A percentile compares a stretch with the other conserved stretches of the same genome.
Conservation (phyloP, 2,113 vertebrate genomes). For the Leptobrachium leishanense region DNA sequence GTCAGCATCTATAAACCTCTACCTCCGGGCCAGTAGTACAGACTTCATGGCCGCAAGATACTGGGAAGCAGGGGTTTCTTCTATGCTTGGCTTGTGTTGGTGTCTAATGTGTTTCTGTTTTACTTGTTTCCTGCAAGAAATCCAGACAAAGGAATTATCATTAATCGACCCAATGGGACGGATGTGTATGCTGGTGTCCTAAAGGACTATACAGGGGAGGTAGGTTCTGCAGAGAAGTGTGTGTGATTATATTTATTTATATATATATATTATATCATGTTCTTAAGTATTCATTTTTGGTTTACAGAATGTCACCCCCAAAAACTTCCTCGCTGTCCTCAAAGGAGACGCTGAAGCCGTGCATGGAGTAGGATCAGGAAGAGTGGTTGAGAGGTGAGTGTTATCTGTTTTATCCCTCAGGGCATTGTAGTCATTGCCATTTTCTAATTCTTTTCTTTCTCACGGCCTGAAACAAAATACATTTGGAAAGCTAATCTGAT, state of each 20-base stretch:
- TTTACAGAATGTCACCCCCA: slow-evolving; percentile 78
- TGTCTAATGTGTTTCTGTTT: neutral
- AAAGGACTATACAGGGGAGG: slow-evolving; percentile 86
- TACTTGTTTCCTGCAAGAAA: slow-evolving; percentile 69
- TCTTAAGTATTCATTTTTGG: no score
- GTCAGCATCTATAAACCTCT: no score
- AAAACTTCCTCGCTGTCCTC: slow-evolving; percentile 89
- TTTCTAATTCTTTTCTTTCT: no score
- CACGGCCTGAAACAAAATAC: no score
- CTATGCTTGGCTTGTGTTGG: neutral
- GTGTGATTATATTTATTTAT: no score
- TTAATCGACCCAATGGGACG: slow-evolving; percentile 89
- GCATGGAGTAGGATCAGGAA: slow-evolving; percentile 84
- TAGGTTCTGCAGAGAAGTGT: slow-evolving; percentile 55
- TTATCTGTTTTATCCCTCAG: no score
- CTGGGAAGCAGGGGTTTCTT: no score
- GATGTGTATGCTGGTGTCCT: slow-evolving; percentile 89
- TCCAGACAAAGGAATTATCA: slow-evolving; percentile 86
- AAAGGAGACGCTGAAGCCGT: slow-evolving; percentile 76
- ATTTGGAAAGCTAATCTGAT: no score
- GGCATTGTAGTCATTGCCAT: no score
- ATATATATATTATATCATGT: no score
- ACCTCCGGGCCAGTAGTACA: no score
- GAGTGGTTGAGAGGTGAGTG: slow-evolving; percentile 83
- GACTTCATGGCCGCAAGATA: no score